These are phyloP conservation scores for Dipodomys merriami DNA, from an alignment of 2,113 vertebrate genomes.

Conservation along the genomic window DNA sequence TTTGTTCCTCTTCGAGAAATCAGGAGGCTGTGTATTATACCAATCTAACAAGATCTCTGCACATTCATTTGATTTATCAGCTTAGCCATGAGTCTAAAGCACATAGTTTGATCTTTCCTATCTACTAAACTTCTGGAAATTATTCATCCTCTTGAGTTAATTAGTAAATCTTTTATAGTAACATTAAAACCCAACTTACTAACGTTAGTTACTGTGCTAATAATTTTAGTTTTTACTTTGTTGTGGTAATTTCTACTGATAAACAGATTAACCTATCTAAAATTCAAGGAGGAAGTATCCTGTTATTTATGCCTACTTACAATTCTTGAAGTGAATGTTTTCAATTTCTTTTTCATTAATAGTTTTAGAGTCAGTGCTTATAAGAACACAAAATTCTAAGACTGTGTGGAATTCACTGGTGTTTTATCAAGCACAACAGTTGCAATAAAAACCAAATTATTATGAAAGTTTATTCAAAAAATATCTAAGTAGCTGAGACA, in stretches of 20 bases:
- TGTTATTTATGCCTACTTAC: slow-evolving; percentile 20
- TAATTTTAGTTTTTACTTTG: neutral
- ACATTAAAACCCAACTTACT: neutral
- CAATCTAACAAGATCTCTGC: slow-evolving; percentile 38
- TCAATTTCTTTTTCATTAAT: slow-evolving; percentile 1
- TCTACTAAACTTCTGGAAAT: slow-evolving; percentile 33
- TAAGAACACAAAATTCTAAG: slow-evolving; percentile 48
- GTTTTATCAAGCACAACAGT: slow-evolving; percentile 53
- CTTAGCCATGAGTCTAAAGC: neutral
- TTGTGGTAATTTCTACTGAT: neutral
- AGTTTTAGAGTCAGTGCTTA: slow-evolving; percentile 45
- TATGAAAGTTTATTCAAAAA: slow-evolving; percentile 55
- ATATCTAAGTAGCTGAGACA: slow-evolving; percentile 6
- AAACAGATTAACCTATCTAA: neutral
- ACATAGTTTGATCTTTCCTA: neutral
- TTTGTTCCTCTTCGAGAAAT: slow-evolving; percentile 33
- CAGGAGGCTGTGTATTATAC: neutral
- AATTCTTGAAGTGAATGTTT: neutral
- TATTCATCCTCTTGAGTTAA: slow-evolving; percentile 32
- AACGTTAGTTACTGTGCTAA: neutral
- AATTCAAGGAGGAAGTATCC: slow-evolving; percentile 16
- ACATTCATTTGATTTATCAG: slow-evolving; percentile 50
- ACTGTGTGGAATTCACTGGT: slow-evolving; percentile 46
- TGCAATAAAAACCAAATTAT: slow-evolving; percentile 54
- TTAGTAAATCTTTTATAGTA: slow-evolving; percentile 46